Conservation (phyloP, 2,113 vertebrate genomes). For the Anarrhichthys ocellatus region DNA sequence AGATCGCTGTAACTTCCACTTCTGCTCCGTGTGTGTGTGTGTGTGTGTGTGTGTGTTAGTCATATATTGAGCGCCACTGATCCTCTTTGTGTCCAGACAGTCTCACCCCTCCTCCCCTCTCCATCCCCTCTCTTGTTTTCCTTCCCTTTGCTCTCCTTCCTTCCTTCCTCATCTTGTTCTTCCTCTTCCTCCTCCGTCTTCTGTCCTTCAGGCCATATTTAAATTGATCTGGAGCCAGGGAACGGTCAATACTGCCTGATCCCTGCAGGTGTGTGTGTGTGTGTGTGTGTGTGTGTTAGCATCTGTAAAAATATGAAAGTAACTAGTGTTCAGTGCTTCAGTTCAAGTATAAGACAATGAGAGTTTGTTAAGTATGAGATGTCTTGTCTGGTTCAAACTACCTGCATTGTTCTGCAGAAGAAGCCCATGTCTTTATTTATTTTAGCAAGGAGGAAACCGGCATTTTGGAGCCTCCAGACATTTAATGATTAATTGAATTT, state of each 20-base stretch:
- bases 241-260: conserved; percentile 40
- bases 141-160: not conserved
- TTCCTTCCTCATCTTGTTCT: not conserved
- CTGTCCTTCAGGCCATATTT: conserved; percentile 30
- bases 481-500: too few relatives aligned
- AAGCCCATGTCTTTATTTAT: too few relatives aligned
- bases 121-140: not conserved
- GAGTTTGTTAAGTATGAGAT: too few relatives aligned
- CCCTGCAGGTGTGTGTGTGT: not conserved
- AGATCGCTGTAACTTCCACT: conserved; percentile 18
- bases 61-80: conserved; percentile 16
- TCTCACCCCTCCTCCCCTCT: not conserved
- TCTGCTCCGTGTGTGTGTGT: conserved; percentile 13
- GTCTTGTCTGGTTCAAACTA: too few relatives aligned
- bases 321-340: too few relatives aligned
- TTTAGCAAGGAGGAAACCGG: too few relatives aligned
- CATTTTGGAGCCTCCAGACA: too few relatives aligned
- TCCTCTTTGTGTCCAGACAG: not conserved
- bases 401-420: too few relatives aligned
- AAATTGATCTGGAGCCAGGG: conserved; percentile 39
- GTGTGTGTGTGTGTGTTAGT: not conserved
- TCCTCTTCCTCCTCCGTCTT: not conserved
- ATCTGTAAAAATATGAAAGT: too few relatives aligned
- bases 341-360: too few relatives aligned
- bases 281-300: too few relatives aligned